Conservation (phyloP, 1,140 invertebrate genomes). For the Parasteatoda tepidariorum region DNA sequence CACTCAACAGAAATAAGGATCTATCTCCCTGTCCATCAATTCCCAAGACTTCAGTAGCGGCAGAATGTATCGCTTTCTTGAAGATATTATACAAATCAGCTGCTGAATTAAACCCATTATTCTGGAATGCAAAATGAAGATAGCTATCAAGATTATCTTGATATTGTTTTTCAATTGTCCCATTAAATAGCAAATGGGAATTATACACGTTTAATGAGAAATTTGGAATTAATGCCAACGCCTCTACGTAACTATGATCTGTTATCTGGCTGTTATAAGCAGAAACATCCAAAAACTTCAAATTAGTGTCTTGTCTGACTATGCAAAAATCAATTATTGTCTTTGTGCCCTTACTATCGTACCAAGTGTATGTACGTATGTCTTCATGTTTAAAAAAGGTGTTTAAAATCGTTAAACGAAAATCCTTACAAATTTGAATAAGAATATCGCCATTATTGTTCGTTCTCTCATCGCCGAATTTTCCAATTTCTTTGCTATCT, state of each 20-base stretch:
- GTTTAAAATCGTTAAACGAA: slow-evolving; percentile 8
- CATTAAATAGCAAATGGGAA: neutral
- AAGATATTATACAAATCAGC: neutral
- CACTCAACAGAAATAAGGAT: slow-evolving; percentile 8
- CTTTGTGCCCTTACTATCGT: neutral
- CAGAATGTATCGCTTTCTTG: slow-evolving; percentile 14
- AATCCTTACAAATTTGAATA: neutral
- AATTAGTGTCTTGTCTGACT: neutral
- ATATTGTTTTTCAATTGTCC: neutral
- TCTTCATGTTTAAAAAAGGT: slow-evolving; percentile 31
- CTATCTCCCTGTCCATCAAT: neutral
- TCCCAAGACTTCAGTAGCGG: neutral
- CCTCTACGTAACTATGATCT: slow-evolving; percentile 24
- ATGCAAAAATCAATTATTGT: slow-evolving; percentile 21
- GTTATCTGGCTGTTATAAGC: slow-evolving; percentile 12
- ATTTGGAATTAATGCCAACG: neutral
- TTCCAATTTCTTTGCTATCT: neutral
- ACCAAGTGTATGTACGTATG: slow-evolving; percentile 22
- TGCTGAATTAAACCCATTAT: too few species aligned
- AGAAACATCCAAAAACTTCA: neutral
- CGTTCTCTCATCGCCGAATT: neutral
- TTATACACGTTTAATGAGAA: neutral
- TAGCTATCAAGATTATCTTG: neutral
- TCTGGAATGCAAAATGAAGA: too few species aligned
- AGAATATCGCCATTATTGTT: slow-evolving; percentile 17